Evolutionary conservation across 2,888 invertebrate species (phyloP).

Genomic region (Ceramica pisi): DNA sequence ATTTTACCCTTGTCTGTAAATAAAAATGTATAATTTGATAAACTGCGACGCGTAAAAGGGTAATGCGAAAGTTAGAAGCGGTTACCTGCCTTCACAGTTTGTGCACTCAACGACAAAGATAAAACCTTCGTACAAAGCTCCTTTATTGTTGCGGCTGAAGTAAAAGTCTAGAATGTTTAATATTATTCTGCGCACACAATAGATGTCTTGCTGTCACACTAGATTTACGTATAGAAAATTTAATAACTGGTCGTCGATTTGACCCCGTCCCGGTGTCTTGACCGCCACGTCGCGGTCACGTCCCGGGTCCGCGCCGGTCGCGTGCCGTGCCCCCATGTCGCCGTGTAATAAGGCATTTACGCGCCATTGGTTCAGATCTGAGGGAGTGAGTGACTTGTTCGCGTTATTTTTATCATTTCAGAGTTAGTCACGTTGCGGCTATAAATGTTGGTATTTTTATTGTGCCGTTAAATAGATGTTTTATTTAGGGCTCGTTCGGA

Average conservation of each 20-base stretch:
- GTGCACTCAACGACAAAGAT: slow-evolving; percentile 42
- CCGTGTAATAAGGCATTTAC: slow-evolving; percentile 53
- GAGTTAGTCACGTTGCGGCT: slow-evolving; percentile 31
- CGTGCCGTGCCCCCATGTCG: slow-evolving; percentile 35
- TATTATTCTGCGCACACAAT: slow-evolving; percentile 49
- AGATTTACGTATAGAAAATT: slow-evolving; percentile 54
- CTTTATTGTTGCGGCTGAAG: slow-evolving; percentile 9
- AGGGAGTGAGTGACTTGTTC: slow-evolving; percentile 41
- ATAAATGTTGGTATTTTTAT: slow-evolving; percentile 57
- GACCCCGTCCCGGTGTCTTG: slow-evolving; percentile 30
- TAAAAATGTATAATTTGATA: slow-evolving; percentile 57
- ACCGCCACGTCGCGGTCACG: slow-evolving; percentile 35
- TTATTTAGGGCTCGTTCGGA: slow-evolving; percentile 39
- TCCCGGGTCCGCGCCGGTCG: slow-evolving; percentile 27
- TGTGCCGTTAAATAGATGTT: slow-evolving; percentile 39
- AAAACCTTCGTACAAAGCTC: slow-evolving; percentile 25
- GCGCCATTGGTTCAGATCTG: slow-evolving; percentile 49
- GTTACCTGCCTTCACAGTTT: slow-evolving; percentile 32
- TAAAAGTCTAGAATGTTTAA: slow-evolving; percentile 39
- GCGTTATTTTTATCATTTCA: slow-evolving; percentile 50
- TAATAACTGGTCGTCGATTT: slow-evolving; percentile 46
- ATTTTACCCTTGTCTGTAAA: slow-evolving; percentile 37
- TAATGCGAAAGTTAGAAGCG: slow-evolving; percentile 33
- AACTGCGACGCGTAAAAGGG: slow-evolving; percentile 42
- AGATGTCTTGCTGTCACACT: slow-evolving; percentile 32